These are phyloP conservation scores for Sarcoramphus papa DNA, from an alignment of 2,797 vertebrate species.

Conservation along the genomic window DNA sequence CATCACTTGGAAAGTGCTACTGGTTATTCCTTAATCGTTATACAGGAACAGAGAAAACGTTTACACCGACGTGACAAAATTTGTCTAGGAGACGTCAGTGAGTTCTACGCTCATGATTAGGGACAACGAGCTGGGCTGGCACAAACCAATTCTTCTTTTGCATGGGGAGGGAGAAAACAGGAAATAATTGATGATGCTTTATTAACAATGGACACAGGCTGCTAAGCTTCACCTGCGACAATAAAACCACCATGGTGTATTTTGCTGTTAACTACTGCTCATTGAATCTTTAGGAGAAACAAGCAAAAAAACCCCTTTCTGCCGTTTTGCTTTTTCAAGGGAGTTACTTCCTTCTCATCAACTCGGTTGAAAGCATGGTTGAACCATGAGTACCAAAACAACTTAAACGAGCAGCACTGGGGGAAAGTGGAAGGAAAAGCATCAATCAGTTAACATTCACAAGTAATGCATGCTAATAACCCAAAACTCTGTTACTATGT, in stretches of 20 bases:
- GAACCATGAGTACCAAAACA: neutral
- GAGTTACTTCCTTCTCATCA: neutral
- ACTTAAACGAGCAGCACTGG: neutral
- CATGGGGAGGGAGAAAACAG: neutral
- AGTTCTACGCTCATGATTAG: slow-evolving; percentile 55
- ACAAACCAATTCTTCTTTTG: neutral
- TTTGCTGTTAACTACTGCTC: neutral
- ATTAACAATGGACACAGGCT: neutral
- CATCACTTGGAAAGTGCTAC: slow-evolving; percentile 65
- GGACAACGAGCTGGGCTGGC: neutral
- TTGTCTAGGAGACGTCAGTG: slow-evolving; percentile 42
- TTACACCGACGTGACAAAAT: slow-evolving; percentile 22
- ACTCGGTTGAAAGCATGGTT: fast-evolving
- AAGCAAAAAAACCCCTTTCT: neutral
- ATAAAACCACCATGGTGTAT: neutral
- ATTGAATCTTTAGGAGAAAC: neutral
- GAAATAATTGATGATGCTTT: neutral
- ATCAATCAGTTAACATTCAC: neutral
- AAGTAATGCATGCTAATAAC: fast-evolving
- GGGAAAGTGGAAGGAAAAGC: neutral
- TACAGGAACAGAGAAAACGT: slow-evolving; percentile 34
- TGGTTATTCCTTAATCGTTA: slow-evolving; percentile 62
- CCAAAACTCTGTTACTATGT: neutral
- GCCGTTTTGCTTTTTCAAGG: neutral
- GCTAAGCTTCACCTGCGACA: neutral